Percentiles rank a stretch among this genome's conserved stretches.
Evolutionary conservation across 2,888 invertebrate genomes (phyloP).

Genomic region (Spilarctia lutea): DNA sequence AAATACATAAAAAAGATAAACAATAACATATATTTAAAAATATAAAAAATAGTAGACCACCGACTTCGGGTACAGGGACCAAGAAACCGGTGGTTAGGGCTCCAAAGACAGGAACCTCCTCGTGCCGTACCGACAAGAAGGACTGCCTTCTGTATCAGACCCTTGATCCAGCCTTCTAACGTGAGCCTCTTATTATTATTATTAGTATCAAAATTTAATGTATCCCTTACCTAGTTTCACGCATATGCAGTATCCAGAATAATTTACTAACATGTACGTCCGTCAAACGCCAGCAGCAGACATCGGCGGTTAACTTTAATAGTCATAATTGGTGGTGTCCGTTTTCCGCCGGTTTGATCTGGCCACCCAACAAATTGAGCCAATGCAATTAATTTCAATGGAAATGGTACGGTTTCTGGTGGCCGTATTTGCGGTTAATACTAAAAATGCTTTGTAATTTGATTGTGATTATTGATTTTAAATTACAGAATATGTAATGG

Average conservation of each 20-base stretch:
- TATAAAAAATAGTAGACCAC: too few species aligned
- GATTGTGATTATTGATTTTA: constrained; percentile 9
- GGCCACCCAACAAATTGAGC: constrained; percentile 51
- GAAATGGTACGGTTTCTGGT: constrained; percentile 40
- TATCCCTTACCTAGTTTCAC: background rate
- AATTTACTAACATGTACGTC: constrained; percentile 43
- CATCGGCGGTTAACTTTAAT: constrained; percentile 59
- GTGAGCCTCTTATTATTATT: too few species aligned
- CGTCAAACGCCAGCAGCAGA: constrained; percentile 49
- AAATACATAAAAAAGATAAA: too few species aligned
- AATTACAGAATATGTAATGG: background rate
- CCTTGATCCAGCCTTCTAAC: too few species aligned
- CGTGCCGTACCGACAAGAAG: too few species aligned
- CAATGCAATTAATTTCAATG: constrained; percentile 61
- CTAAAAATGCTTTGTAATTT: constrained; percentile 29
- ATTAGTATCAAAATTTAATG: background rate
- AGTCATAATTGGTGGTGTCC: constrained; percentile 64
- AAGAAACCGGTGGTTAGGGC: too few species aligned
- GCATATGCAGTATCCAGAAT: background rate
- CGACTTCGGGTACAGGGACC: too few species aligned
- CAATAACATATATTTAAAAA: too few species aligned
- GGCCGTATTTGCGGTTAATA: constrained; percentile 18
- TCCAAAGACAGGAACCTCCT: too few species aligned
- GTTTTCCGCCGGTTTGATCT: constrained; percentile 55
- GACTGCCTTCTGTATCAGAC: too few species aligned